Percentiles rank a stretch among this genome's conserved stretches.
phyloP scores from a whole-genome alignment of 2,888 invertebrate species.

The Patella depressa region DNA sequence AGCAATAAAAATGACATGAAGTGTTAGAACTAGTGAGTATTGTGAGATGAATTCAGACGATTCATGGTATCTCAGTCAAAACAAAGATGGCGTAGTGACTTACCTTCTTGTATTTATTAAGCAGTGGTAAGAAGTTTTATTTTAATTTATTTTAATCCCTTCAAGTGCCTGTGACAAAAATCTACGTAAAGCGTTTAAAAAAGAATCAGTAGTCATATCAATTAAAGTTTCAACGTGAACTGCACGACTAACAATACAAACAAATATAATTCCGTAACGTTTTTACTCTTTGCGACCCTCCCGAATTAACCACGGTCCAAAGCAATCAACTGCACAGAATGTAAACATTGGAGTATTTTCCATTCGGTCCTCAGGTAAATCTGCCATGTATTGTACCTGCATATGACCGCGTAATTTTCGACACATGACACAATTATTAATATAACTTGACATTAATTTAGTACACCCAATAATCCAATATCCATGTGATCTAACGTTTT shows the following conservation, averaged over 20 bases:
- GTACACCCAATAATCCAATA: neutral
- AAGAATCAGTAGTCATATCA: slow-evolving; percentile 20
- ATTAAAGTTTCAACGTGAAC: slow-evolving; percentile 44
- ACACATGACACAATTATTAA: neutral
- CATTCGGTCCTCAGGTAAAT: slow-evolving; percentile 24
- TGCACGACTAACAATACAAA: slow-evolving; percentile 36
- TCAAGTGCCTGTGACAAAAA: too few species aligned
- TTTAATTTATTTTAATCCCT: too few species aligned
- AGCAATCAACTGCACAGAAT: slow-evolving; percentile 20
- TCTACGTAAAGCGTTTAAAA: slow-evolving; percentile 15
- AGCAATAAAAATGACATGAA: too few species aligned
- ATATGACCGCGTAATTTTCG: neutral
- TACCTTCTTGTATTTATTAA: too few species aligned
- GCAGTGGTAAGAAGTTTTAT: too few species aligned
- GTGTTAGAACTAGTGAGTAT: too few species aligned
- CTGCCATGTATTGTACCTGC: slow-evolving; percentile 23
- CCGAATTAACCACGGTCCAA: slow-evolving; percentile 23
- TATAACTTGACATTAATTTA: neutral
- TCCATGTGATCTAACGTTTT: neutral
- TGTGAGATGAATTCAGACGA: too few species aligned
- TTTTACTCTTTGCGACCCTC: slow-evolving; percentile 19
- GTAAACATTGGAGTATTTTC: slow-evolving; percentile 26
- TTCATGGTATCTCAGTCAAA: too few species aligned
- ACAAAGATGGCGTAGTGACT: too few species aligned
- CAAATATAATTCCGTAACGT: too few species aligned